Conservation (phyloP, 2,797 vertebrate genomes). For the Phrynocephalus forsythii region DNA sequence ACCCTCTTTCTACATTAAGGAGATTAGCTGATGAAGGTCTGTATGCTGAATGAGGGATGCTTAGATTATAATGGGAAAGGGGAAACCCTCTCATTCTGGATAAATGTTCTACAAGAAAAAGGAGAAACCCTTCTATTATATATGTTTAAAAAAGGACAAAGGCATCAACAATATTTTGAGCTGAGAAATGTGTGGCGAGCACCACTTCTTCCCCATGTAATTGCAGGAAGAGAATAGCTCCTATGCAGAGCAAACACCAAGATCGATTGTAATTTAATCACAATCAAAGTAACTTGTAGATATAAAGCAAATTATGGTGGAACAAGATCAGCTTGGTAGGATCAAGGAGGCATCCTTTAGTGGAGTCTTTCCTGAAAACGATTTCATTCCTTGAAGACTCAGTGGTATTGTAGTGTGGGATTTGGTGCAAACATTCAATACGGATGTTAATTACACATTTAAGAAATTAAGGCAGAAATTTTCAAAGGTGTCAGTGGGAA, state of each 20-base stretch:
- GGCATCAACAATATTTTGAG: background rate
- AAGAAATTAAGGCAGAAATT: background rate
- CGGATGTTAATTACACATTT: background rate
- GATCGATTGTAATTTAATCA: slow-evolving; percentile 27
- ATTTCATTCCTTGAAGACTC: background rate
- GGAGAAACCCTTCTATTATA: slow-evolving; percentile 2
- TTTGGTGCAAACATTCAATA: background rate
- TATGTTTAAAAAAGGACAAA: background rate
- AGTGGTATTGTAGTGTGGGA: background rate
- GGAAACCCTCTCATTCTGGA: background rate
- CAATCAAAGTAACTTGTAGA: slow-evolving; percentile 6
- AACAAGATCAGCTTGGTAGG: slow-evolving; percentile 8
- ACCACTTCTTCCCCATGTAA: background rate
- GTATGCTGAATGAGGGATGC: background rate
- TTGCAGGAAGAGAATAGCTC: background rate
- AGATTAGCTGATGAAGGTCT: background rate
- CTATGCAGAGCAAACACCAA: background rate
- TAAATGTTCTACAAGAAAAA: background rate
- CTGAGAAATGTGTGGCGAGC: background rate
- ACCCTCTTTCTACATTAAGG: background rate
- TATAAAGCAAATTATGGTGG: slow-evolving; percentile 44
- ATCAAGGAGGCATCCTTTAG: slow-evolving; percentile 9
- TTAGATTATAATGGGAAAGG: background rate
- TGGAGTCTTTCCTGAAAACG: slow-evolving; percentile 4
- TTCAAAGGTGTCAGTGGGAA: background rate